A percentile compares a stretch with the other conserved stretches of the same genome.
Conservation (phyloP, 2,797 vertebrate genomes). For the Pangasius sanitwongsei region DNA sequence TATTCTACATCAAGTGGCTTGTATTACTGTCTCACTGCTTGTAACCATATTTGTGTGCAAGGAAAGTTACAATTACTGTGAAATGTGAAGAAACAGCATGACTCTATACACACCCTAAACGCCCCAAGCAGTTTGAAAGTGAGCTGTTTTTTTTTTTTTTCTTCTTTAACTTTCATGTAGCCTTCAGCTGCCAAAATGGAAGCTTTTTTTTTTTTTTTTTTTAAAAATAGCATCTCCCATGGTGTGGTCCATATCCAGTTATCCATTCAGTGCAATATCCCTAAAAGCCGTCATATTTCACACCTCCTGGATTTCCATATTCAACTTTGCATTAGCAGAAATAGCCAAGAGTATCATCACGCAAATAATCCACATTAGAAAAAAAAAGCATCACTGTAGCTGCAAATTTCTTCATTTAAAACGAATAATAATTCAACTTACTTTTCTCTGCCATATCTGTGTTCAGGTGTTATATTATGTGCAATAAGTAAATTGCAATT, state of each 20-base stretch:
- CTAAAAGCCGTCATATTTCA: not conserved
- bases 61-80: constrained; percentile 5
- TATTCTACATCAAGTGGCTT: not conserved
- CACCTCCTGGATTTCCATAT: not conserved
- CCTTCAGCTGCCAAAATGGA: not conserved
- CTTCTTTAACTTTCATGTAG: not conserved
- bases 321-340: not conserved
- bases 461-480: not conserved
- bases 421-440: not conserved
- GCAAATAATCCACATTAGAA: not conserved
- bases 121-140: not conserved
- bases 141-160: not conserved
- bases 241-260: not conserved
- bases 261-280: not conserved
- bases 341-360: not conserved
- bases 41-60: not conserved
- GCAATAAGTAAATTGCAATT: not conserved
- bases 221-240: not conserved
- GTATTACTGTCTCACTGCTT: not conserved
- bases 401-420: not conserved
- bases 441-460: not conserved
- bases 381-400: not conserved
- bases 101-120: not conserved
- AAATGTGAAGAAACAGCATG: not conserved
- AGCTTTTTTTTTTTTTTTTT: not conserved